phyloP scores from a whole-genome alignment of 2,113 vertebrate species.

The Cochlearius cochlearius region DNA sequence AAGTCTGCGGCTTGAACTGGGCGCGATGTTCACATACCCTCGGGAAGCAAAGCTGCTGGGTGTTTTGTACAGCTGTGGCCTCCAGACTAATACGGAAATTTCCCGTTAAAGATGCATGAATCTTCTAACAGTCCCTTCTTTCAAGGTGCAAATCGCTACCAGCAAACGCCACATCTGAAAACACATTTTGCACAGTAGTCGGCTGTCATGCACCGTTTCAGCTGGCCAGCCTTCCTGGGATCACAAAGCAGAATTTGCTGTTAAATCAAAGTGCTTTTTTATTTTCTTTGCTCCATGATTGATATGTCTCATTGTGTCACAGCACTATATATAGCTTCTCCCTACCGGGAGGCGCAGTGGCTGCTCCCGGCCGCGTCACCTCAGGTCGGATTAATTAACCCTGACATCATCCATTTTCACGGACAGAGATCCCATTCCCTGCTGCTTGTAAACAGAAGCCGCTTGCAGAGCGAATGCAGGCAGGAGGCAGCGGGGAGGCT shows the following conservation, averaged over 20 bases:
- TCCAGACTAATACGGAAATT: background rate
- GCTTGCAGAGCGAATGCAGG: background rate
- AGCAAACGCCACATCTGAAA: background rate
- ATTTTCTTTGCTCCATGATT: background rate
- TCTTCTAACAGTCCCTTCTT: background rate
- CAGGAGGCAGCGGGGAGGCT: background rate
- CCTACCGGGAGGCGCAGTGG: background rate
- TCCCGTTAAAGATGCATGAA: background rate
- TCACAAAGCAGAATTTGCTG: background rate
- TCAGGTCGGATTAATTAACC: slow-evolving; percentile 58
- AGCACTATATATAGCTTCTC: background rate
- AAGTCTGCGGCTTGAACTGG: background rate
- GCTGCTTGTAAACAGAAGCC: slow-evolving; percentile 37
- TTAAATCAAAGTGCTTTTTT: slow-evolving; percentile 2
- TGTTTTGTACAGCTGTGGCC: background rate
- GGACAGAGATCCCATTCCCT: slow-evolving; percentile 41
- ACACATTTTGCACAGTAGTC: background rate
- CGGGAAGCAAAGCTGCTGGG: background rate
- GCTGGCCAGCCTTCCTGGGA: background rate
- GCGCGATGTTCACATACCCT: background rate
- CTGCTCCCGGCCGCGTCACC: background rate
- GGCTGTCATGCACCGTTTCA: background rate
- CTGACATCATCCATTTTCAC: slow-evolving; percentile 39
- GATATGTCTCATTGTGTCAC: background rate
- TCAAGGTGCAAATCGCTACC: background rate